phyloP scores from a whole-genome alignment of 2,797 vertebrate species.

The Pachyuromys duprasi region DNA sequence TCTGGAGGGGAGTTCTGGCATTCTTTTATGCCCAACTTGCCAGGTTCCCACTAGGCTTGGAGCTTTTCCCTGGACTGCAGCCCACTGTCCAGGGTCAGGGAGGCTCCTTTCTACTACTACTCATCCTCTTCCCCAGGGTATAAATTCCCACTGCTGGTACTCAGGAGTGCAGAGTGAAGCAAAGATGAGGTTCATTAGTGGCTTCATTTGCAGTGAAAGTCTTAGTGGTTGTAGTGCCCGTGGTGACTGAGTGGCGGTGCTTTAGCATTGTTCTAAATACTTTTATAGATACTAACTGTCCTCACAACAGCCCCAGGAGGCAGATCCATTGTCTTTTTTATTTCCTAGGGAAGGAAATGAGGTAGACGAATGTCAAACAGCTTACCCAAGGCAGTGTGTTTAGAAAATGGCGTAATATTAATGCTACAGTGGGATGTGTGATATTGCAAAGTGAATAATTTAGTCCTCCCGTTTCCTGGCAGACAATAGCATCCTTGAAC shows the following conservation, averaged over 20 bases:
- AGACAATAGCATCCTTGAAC: neutral
- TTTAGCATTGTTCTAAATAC: neutral
- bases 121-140: neutral
- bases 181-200: neutral
- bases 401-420: neutral
- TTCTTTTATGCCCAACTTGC: conserved; percentile 22
- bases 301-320: neutral
- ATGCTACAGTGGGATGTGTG: neutral
- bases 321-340: neutral
- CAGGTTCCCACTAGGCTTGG: conserved; percentile 13
- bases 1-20: neutral
- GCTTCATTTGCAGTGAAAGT: conserved; percentile 3
- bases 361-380: neutral
- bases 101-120: neutral
- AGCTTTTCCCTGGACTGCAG: conserved; percentile 29
- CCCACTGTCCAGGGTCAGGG: neutral
- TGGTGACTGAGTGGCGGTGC: neutral
- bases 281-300: neutral
- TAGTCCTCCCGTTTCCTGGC: neutral
- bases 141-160: neutral
- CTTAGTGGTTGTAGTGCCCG: neutral
- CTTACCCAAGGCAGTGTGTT: neutral
- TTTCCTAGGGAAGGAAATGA: conserved; percentile 22
- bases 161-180: neutral
- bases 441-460: neutral